phyloP scores from a whole-genome alignment of 30 jellyfish, hydroid and myxozoan species.

The Hydractinia symbiolongicarpus region DNA sequence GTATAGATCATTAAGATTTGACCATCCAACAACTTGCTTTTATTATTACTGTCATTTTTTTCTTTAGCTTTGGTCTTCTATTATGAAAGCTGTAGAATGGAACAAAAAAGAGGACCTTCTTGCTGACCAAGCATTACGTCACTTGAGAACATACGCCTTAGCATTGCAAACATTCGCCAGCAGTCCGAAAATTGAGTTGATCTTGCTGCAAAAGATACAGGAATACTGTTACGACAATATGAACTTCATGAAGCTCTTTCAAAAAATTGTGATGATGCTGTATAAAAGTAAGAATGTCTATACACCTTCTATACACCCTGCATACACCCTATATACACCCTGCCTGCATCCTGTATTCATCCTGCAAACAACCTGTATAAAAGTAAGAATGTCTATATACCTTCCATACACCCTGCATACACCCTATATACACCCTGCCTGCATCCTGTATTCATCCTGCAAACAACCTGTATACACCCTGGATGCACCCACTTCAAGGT shows the following conservation, averaged over 20 bases:
- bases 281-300: constrained; percentile 62
- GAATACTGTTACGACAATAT: constrained; percentile 96
- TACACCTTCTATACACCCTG: too few species aligned
- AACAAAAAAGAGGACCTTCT: constrained; percentile 94
- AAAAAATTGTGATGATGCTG: constrained; percentile 82
- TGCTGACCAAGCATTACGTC: constrained; percentile 98
- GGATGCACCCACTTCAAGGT: not conserved
- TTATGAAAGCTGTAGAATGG: constrained; percentile 99
- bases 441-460: too few species aligned
- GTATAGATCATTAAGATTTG: too few species aligned
- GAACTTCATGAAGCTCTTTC: constrained; percentile 97
- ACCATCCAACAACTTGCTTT: too few species aligned
- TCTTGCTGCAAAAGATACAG: constrained; percentile 69
- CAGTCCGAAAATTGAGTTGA: constrained; percentile 52
- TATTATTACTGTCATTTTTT: not conserved
- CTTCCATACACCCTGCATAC: too few species aligned
- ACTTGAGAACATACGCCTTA: constrained; percentile 71
- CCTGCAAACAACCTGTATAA: constrained; percentile 58
- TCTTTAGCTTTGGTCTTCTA: constrained; percentile 80
- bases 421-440: too few species aligned
- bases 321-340: too few species aligned
- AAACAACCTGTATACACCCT: constrained; percentile 29
- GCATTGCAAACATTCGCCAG: constrained; percentile 73
- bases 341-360: too few species aligned
- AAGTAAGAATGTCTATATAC: constrained; percentile 34